phyloP scores from a whole-genome alignment of 2,113 vertebrate species.

The Eublepharis macularius region DNA sequence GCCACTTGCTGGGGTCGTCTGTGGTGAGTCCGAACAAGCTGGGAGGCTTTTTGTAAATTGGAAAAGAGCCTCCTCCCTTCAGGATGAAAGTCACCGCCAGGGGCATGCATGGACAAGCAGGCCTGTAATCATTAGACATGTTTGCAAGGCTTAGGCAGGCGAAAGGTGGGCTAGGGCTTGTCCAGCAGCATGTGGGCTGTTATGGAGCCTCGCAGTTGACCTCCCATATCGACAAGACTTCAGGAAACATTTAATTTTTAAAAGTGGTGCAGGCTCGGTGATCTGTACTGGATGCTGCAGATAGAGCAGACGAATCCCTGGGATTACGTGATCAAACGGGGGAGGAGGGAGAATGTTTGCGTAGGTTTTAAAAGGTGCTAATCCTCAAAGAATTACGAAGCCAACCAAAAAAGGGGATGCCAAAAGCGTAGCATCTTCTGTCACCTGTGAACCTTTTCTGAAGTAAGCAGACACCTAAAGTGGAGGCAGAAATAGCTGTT shows the following conservation, averaged over 20 bases:
- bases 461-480: slow-evolving; percentile 26
- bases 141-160: neutral
- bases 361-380: neutral
- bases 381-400: neutral
- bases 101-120: no score
- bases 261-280: neutral
- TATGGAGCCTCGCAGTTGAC: neutral
- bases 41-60: neutral
- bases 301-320: neutral
- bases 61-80: neutral
- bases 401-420: neutral
- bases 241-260: neutral
- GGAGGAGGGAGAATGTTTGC: neutral
- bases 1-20: neutral
- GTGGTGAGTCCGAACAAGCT: neutral
- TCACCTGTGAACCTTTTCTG: slow-evolving; percentile 22
- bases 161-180: no score
- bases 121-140: neutral
- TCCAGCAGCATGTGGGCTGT: no score
- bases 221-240: rapidly evolving
- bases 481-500: slow-evolving; percentile 49
- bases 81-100: neutral
- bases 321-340: neutral
- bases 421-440: neutral
- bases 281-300: neutral